Conservation (phyloP, 2,888 invertebrate species). For the Meganola albula region DNA sequence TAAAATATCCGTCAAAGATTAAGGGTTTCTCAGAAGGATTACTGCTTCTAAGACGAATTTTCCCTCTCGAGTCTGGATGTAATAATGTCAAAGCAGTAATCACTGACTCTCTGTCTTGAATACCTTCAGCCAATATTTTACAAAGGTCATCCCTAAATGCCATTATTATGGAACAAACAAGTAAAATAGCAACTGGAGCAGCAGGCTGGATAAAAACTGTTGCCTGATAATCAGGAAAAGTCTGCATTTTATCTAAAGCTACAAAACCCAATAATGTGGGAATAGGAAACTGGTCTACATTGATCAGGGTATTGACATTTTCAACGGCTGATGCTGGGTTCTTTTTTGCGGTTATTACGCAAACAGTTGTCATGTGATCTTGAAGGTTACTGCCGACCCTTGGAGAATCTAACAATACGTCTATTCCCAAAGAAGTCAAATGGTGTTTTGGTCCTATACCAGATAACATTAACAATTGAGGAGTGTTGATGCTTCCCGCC, state of each 20-base stretch:
- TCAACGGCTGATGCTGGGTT: slow-evolving; percentile 19
- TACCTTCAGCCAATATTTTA: slow-evolving; percentile 23
- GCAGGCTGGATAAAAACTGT: slow-evolving; percentile 27
- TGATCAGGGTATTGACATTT: slow-evolving; percentile 30
- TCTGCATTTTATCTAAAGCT: slow-evolving; percentile 36
- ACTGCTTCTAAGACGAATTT: slow-evolving; percentile 31
- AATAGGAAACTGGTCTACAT: slow-evolving; percentile 33
- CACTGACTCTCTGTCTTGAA: slow-evolving; percentile 23
- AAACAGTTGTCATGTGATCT: slow-evolving; percentile 37
- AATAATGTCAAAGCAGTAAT: slow-evolving; percentile 31
- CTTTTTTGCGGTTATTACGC: slow-evolving; percentile 31
- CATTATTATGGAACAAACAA: slow-evolving; percentile 33
- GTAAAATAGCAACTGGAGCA: slow-evolving; percentile 27
- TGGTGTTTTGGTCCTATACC: slow-evolving; percentile 40
- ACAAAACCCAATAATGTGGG: slow-evolving; percentile 38
- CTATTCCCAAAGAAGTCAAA: slow-evolving; percentile 29
- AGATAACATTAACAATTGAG: slow-evolving; percentile 44
- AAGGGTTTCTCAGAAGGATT: slow-evolving; percentile 35
- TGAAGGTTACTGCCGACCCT: slow-evolving; percentile 44
- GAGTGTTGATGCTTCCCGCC: slow-evolving; percentile 40
- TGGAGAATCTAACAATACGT: slow-evolving; percentile 28
- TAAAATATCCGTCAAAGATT: slow-evolving; percentile 38
- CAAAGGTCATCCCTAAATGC: slow-evolving; percentile 35
- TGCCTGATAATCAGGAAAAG: slow-evolving; percentile 43
- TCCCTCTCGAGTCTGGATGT: slow-evolving; percentile 43